Evolutionary conservation across 1,140 invertebrate species (phyloP).

Genomic region (Rhyacophila brunnea): DNA sequence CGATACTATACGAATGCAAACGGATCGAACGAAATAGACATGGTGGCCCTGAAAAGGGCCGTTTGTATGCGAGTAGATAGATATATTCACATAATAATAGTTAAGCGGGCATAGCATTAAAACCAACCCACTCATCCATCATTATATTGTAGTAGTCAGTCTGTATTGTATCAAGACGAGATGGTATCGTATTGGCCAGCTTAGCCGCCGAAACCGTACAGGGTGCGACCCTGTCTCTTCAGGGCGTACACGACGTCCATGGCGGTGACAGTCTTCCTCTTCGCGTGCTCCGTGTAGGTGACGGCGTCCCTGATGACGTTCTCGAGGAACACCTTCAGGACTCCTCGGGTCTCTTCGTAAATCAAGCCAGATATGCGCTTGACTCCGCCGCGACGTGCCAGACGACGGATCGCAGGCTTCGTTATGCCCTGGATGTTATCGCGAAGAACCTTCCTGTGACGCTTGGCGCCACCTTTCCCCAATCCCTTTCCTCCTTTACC

Average conservation of each 20-base stretch:
- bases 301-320: conserved; percentile 81
- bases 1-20: too few relatives aligned
- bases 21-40: too few relatives aligned
- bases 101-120: too few relatives aligned
- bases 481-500: conserved; percentile 69
- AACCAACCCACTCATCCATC: too few relatives aligned
- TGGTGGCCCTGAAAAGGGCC: too few relatives aligned
- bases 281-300: conserved; percentile 81
- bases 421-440: conserved; percentile 66
- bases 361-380: conserved; percentile 57
- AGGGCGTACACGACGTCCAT: conserved; percentile 88
- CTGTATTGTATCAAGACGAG: too few relatives aligned
- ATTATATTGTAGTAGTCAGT: too few relatives aligned
- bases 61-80: too few relatives aligned
- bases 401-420: conserved; percentile 43
- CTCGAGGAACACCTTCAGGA: conserved; percentile 78
- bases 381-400: conserved; percentile 73
- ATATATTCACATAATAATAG: too few relatives aligned
- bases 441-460: conserved; percentile 65
- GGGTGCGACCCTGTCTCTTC: conserved; percentile 75
- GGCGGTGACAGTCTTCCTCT: conserved; percentile 79
- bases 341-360: conserved; percentile 40
- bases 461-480: conserved; percentile 68
- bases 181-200: too few relatives aligned
- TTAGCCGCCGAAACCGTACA: conserved; percentile 67